phyloP scores from a whole-genome alignment of 2,797 vertebrate species.

The Diglossa cyanea region DNA sequence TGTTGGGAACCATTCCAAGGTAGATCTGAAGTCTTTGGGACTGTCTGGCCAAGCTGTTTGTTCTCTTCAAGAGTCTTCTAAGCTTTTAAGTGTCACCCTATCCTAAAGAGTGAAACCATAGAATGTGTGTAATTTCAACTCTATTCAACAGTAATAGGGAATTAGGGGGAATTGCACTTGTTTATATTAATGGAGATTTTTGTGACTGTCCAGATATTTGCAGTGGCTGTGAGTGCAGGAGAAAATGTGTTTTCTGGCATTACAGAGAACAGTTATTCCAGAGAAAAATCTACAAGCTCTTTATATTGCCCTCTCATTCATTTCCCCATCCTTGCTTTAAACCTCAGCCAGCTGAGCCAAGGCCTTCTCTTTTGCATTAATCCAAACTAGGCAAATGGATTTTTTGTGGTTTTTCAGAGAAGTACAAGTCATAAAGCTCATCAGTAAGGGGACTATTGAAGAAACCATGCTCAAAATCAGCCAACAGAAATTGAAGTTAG shows the following conservation, averaged over 20 bases:
- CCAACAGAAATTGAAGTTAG: slow-evolving; percentile 92
- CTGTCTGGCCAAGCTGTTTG: not conserved
- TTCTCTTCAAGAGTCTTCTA: not conserved
- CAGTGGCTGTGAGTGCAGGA: not conserved
- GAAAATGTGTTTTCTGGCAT: not conserved
- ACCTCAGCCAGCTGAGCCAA: not conserved
- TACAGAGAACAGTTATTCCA: not conserved
- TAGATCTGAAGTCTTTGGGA: not conserved
- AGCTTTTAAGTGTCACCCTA: not conserved
- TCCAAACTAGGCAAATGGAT: not conserved
- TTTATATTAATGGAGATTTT: not conserved
- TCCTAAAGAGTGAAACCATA: not conserved
- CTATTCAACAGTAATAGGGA: not conserved
- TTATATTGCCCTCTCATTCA: not conserved
- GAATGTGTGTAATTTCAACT: not conserved
- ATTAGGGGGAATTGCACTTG: not conserved
- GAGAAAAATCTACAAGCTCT: not conserved
- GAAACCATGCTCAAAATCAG: slow-evolving; percentile 90
- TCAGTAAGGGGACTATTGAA: slow-evolving; percentile 92
- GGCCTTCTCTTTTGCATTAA: not conserved
- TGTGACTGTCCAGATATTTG: not conserved
- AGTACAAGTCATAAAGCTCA: slow-evolving; percentile 88
- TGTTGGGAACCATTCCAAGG: not conserved
- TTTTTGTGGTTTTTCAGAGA: slow-evolving; percentile 71
- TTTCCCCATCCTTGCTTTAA: not conserved